Base-by-base conservation (phyloP, 2,797 vertebrate species). In the Echiichthys vipera region DNA sequence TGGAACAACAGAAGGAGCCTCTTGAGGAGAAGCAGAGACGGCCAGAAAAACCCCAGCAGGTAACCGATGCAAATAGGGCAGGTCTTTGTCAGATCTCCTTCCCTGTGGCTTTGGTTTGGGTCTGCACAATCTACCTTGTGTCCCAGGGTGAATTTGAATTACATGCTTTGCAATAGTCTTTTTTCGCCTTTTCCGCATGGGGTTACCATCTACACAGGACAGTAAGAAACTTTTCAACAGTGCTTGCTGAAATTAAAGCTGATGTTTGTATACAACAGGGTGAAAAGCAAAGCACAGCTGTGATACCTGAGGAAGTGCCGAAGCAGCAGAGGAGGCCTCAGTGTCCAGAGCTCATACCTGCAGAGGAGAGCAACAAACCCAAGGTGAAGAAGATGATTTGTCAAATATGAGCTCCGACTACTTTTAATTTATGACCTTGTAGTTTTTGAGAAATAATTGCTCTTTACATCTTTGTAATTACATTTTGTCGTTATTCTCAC, bases 1-100 rank as follows among this genome's bases (percentile, higher is more conserved):
- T 80, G 22, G 96, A 96, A 10, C 67, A 84, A 39, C 92, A 93
- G 76, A 93, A 91, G 84, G 91, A 94, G 71, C 90, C 94, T 18
- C 93, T 91, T 0, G 96, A 96, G 86, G 96, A 96, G 77, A 95
- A 91, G 64, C 93, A 92, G 50, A 92, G 91, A 75, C 57, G 13
- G 61, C 78, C 77, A 58, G 90, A 87, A 65, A 86, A 86, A 71
- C 56, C 78, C 32, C 88, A 90, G 80, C 87, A 91, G 91, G 92
- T 93, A 84, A 46, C 32, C 58, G 40, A 11, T n/a, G 15, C 64
- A 77, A 77, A 78, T 10, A 55, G 40, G 51, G 17, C 71, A 55
- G 17, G 20, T 53, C 47, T 75, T 83, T 76, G 47, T 74, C 55
- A 18, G 54, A 50, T 61, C 64, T 32, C 34, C 30, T 77, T 59